Base-by-base conservation (phyloP, 2,113 vertebrate species). In the Tylochromis polylepis region DNA sequence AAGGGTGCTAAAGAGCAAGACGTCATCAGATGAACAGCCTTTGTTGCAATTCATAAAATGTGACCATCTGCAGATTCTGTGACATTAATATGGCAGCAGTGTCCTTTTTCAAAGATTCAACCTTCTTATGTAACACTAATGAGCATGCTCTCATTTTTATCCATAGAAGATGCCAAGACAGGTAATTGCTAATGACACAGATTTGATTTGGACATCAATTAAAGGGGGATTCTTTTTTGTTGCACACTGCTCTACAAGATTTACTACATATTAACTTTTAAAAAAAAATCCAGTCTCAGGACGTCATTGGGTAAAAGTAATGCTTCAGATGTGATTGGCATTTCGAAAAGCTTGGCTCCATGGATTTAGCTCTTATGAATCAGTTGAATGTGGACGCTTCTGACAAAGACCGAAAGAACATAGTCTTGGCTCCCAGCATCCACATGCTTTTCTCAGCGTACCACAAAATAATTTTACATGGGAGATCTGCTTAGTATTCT, bases 11-110 rank as follows among this genome's bases (percentile, higher is more conserved):
- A 83, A 85, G 78, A 83, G 85, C 77, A 84, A 51, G 9, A 88
- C 86, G 49, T 89, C 51, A 86, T 87, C 67, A 89, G 81, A 84
- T 81, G 88, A 72, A 34, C 59, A 43, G 70, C 79, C 60, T 81
- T 85, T 78, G 55, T 67, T 12, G 55, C 79, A 57, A 27, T 91
- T 65, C 58, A 22, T 56, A 14, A 75, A 65, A 67, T 24, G 51
- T 53, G 83, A 58, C 31, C 65, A 55, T 55, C 67, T 84, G 55
- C 46, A 58, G 43, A 38, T 59, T 83, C 84, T 11, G 55, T 88
- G 86, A 29, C 56, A 85, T 88, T 87, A 85, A 83, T 55, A 18
- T 85, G 84, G 78, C 87, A 90, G 79, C 75, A 70, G 10, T 79
- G 86, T 90, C 86, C 84, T 90, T 84, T 89, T 85, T 18, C 22